phyloP scores from a whole-genome alignment of 2,888 invertebrate genomes.

The Pheosia gnoma region DNA sequence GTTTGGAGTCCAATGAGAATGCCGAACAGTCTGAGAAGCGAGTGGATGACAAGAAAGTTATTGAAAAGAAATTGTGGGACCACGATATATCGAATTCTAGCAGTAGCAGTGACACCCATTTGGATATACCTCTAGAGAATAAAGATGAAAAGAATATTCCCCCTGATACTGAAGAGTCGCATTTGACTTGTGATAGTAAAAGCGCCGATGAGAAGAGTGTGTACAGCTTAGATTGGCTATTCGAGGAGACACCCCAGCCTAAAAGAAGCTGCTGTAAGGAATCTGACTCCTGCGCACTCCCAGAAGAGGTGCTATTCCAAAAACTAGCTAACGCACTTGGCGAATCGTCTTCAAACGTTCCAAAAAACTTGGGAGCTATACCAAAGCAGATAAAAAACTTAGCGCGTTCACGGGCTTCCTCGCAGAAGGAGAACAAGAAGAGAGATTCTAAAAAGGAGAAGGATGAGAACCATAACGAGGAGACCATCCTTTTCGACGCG shows the following conservation, averaged over 20 bases:
- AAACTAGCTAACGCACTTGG: conserved; percentile 69
- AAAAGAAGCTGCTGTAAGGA: conserved; percentile 52
- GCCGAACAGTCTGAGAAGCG: conserved; percentile 59
- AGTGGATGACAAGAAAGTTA: conserved; percentile 51
- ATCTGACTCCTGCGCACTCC: conserved; percentile 44
- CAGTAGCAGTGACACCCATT: conserved; percentile 83
- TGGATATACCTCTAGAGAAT: conserved; percentile 56
- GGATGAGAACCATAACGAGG: conserved; percentile 74
- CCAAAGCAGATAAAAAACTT: conserved; percentile 87
- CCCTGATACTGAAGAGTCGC: conserved; percentile 67
- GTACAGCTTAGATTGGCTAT: conserved; percentile 79
- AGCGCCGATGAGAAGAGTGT: conserved; percentile 75
- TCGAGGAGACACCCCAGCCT: conserved; percentile 63
- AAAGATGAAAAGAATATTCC: conserved; percentile 51
- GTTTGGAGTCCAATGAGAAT: conserved; percentile 80
- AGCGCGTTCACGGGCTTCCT: conserved; percentile 82
- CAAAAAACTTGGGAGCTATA: conserved; percentile 88
- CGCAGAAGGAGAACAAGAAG: conserved; percentile 83
- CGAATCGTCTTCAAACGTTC: conserved; percentile 76
- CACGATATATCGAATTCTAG: conserved; percentile 84
- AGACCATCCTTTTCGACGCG: conserved; percentile 72
- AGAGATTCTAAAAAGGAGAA: conserved; percentile 76
- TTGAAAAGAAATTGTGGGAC: conserved; percentile 77
- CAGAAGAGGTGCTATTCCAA: conserved; percentile 61
- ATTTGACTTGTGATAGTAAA: conserved; percentile 66